These are phyloP conservation scores for Paramisgurnus dabryanus DNA, from an alignment of 2,113 vertebrate genomes.

Conservation along the genomic window DNA sequence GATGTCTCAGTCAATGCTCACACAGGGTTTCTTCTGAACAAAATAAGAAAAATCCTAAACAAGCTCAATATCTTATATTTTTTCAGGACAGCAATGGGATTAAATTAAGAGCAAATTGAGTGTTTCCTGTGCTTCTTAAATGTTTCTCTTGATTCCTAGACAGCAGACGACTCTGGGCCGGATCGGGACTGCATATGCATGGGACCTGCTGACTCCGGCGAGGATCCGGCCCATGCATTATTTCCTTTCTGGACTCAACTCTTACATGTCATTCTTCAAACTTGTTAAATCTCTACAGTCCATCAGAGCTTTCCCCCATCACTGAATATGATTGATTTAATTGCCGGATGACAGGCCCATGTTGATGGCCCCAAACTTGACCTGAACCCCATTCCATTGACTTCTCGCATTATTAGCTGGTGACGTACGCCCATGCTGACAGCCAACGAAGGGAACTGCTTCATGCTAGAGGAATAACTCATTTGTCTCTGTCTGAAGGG, in stretches of 20 bases:
- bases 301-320: constrained; percentile 31
- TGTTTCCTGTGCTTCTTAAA: too few species aligned
- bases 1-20: constrained; percentile 15
- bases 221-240: too few species aligned
- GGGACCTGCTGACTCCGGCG: too few species aligned
- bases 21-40: neutral
- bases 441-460: constrained; percentile 56
- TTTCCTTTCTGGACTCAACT: too few species aligned
- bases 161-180: too few species aligned
- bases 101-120: too few species aligned
- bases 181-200: too few species aligned
- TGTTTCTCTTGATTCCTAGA: too few species aligned
- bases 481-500: constrained; percentile 76
- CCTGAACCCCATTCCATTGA: constrained; percentile 65
- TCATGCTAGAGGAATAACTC: constrained; percentile 65
- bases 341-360: constrained; percentile 70
- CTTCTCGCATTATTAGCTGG: constrained; percentile 71
- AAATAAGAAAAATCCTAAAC: too few species aligned
- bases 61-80: too few species aligned
- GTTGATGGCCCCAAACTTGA: constrained; percentile 69
- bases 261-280: too few species aligned
- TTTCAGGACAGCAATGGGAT: neutral
- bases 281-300: constrained; percentile 26
- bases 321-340: constrained; percentile 64
- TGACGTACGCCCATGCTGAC: constrained; percentile 69